These are phyloP conservation scores for Phoebastria nigripes DNA, from an alignment of 2,797 vertebrate genomes.

Conservation along the genomic window DNA sequence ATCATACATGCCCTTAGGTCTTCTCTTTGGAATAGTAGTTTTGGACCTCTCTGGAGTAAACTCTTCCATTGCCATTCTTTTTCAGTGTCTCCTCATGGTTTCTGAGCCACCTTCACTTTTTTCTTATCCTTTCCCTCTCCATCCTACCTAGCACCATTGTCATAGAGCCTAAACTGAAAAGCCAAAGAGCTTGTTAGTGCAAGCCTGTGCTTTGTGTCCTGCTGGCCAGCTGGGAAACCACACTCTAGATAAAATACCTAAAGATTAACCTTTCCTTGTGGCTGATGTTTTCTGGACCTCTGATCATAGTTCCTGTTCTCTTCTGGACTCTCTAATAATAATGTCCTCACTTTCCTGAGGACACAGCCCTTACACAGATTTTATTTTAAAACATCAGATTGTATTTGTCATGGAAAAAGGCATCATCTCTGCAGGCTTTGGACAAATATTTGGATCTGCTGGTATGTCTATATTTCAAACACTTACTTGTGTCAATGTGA, in stretches of 20 bases:
- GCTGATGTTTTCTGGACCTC: background rate
- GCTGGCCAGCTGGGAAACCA: background rate
- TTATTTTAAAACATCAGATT: background rate
- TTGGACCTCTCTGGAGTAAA: background rate
- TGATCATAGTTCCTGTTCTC: background rate
- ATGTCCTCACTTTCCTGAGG: background rate
- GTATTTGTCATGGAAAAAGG: background rate
- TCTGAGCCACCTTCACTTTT: background rate
- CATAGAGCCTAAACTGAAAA: background rate
- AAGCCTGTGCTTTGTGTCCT: background rate
- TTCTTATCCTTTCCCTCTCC: background rate
- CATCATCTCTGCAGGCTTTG: background rate
- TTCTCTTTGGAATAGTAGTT: background rate
- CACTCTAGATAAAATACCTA: accelerated
- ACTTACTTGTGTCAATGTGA: background rate
- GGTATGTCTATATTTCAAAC: background rate
- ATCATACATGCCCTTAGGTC: background rate
- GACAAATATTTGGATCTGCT: background rate
- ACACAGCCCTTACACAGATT: background rate
- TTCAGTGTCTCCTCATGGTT: background rate
- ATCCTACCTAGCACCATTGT: background rate
- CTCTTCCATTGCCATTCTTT: background rate
- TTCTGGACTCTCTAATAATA: background rate
- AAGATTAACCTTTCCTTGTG: background rate
- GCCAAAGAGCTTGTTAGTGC: background rate